phyloP scores from a whole-genome alignment of 2,797 vertebrate species.

The Cirrhinus mrigala region DNA sequence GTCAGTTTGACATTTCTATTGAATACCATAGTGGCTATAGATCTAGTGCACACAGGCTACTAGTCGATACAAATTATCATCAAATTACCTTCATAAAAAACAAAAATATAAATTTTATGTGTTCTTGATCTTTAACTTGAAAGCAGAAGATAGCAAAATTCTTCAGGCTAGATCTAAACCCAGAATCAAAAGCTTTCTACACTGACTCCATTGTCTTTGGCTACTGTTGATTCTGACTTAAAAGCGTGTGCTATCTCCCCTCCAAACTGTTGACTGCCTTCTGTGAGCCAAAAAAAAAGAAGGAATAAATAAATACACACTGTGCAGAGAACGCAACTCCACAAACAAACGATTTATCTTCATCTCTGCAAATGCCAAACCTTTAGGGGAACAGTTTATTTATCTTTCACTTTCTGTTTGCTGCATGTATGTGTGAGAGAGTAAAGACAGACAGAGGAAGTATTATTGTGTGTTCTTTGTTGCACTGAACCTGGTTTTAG shows the following conservation, averaged over 20 bases:
- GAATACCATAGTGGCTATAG: neutral
- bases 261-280: neutral
- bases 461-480: neutral
- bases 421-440: neutral
- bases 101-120: neutral
- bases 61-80: neutral
- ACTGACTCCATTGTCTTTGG: constrained; percentile 35
- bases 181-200: neutral
- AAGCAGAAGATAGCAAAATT: neutral
- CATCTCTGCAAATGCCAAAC: constrained; percentile 34
- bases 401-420: neutral
- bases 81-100: neutral
- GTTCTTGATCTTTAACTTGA: neutral
- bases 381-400: constrained; percentile 15
- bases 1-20: neutral
- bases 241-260: constrained; percentile 40
- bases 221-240: constrained; percentile 39
- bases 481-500: neutral
- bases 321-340: constrained; percentile 29
- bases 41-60: neutral
- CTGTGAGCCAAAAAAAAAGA: neutral
- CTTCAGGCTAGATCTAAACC: neutral
- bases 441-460: constrained; percentile 4
- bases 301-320: neutral
- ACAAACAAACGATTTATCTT: constrained; percentile 36